These are phyloP conservation scores for Gastrophysa polygoni DNA, from an alignment of 2,888 invertebrate genomes.

Conservation along the genomic window DNA sequence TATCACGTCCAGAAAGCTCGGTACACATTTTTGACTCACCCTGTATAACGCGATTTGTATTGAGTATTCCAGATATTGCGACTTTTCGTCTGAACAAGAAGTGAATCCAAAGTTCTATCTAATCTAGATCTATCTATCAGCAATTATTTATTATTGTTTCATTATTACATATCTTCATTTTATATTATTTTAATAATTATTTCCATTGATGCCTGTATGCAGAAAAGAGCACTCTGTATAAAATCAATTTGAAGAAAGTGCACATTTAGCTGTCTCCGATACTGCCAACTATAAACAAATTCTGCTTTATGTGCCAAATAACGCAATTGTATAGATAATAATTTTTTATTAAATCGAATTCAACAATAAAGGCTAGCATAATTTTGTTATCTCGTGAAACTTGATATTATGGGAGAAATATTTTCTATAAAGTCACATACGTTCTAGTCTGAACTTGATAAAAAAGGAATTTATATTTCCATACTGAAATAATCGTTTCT, in stretches of 20 bases:
- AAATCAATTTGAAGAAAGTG: conserved; percentile 21
- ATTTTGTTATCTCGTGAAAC: conserved; percentile 38
- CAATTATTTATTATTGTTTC: too few relatives aligned
- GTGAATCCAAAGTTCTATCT: too few relatives aligned
- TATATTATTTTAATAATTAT: too few relatives aligned
- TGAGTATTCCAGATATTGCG: too few relatives aligned
- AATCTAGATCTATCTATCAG: too few relatives aligned
- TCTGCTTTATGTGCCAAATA: conserved; percentile 23
- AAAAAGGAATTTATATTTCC: conserved; percentile 35
- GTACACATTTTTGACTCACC: too few relatives aligned
- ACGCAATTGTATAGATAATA: conserved; percentile 30
- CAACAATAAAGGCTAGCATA: conserved; percentile 31
- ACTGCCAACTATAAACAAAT: conserved; percentile 25
- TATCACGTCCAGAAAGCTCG: too few relatives aligned
- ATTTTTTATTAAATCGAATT: conserved; percentile 34
- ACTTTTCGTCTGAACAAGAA: too few relatives aligned
- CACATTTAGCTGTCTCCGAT: conserved; percentile 21
- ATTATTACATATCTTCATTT: too few relatives aligned
- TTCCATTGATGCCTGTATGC: background rate
- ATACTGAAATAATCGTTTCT: conserved; percentile 32
- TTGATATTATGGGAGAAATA: conserved; percentile 39
- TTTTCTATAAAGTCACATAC: conserved; percentile 42
- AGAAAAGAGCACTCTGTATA: conserved; percentile 12
- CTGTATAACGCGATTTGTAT: too few relatives aligned
- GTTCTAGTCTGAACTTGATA: conserved; percentile 24